Evolutionary conservation across 2,113 vertebrate genomes (phyloP), one percentile per base, ranked within the genome.

Genomic region (Polypterus bichir): DNA sequence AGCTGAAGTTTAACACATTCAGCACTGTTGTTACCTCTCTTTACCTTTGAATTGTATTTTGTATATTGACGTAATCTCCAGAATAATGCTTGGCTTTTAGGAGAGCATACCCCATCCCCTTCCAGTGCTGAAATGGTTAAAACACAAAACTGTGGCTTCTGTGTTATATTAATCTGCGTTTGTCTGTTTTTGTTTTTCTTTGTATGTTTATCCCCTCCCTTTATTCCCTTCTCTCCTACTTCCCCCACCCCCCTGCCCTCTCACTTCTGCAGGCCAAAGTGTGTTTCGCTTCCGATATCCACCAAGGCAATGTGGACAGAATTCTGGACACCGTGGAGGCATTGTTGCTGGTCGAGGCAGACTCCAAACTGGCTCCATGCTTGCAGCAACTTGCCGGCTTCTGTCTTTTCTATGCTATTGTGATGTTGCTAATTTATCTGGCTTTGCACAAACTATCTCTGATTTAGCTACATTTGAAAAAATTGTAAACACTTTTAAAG

Each of bases 281-380:
- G 75, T 93, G 90, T 78, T 74, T 77, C 64, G 79, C 77, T 74
- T 88, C 83, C 55, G 89, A 93, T 73, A 80, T 93, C 77, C 86
- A 90, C 79, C 81, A 82, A 70, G 87, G 84, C 77, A 87, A 87
- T 65, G 66, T 76, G 76, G 77, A 77, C 45, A 77, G 84, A 68
- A 81, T 89, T 66, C 80, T 78, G 69, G 82, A 82, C 79, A 81
- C 80, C 48, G 79, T 88, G 71, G 68, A 73, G 54, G 86, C 85
- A 44, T 76, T 89, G 79, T 70, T 76, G 81, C 64, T 73, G 55
- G 62, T 54, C 54, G 71, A 71, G 68, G 73, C 9, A 55, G 68
- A 71, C 65, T 71, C 65, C 59, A 46, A 8, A 0, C 75, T 69
- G 49, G 66, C 51, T 63, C 52, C 69, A 74, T 63, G 73, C 67